A percentile compares a stretch with the other conserved stretches of the same genome.
Conservation (phyloP, 1,140 invertebrate species). For the Sesamia nonagrioides region DNA sequence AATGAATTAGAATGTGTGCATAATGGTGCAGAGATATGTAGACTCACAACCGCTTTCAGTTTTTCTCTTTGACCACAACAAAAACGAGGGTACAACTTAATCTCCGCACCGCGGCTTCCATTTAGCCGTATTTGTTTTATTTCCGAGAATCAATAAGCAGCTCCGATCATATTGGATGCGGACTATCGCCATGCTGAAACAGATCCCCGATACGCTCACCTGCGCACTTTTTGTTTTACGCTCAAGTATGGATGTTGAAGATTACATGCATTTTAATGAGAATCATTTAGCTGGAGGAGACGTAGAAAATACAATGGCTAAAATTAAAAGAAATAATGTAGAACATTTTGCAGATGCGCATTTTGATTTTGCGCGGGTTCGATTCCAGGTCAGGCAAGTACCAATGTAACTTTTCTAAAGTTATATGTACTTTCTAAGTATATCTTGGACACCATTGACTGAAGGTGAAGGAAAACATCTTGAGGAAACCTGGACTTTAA, state of each 20-base stretch:
- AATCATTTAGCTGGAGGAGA: background rate
- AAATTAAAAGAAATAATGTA: background rate
- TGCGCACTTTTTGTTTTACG: constrained; percentile 9
- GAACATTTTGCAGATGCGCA: background rate
- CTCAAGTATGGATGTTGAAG: background rate
- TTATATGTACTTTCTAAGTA: no score
- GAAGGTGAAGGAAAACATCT: no score
- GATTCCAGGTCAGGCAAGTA: no score
- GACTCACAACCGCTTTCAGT: constrained; percentile 9
- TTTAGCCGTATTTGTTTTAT: constrained; percentile 70
- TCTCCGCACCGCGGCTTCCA: constrained; percentile 65
- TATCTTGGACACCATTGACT: no score
- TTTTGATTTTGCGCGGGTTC: no score
- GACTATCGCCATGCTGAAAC: constrained; percentile 32
- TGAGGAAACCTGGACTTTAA: no score
- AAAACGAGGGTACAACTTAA: constrained; percentile 74
- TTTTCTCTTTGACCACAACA: constrained; percentile 50
- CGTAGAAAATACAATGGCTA: background rate
- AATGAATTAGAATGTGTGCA: no score
- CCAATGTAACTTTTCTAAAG: no score
- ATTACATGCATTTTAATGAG: constrained; percentile 8
- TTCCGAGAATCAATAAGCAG: constrained; percentile 73
- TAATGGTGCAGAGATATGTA: no score
- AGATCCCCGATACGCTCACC: constrained; percentile 11
- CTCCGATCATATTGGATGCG: constrained; percentile 23